Percentiles rank a stretch among this genome's conserved stretches.
phyloP scores from a whole-genome alignment of 37 sponge, comb jelly and placozoan genomes.

The Tethya wilhelma region DNA sequence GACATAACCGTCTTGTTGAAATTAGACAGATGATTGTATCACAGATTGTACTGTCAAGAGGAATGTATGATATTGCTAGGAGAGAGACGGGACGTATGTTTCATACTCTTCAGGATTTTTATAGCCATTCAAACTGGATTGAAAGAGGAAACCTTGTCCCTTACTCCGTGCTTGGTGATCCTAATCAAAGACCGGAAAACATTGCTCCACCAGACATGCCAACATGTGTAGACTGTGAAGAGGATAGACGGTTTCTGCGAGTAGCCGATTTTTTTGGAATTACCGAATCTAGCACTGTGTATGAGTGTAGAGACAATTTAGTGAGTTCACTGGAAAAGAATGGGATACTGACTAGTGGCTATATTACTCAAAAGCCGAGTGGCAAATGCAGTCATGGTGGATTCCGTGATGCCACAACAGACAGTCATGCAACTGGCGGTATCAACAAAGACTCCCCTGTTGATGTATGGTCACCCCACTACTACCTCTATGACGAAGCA shows the following conservation, averaged over 20 bases:
- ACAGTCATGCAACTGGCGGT: background rate
- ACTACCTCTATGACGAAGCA: background rate
- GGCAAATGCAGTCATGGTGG: constrained; percentile 64
- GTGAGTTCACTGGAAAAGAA: too few relatives aligned
- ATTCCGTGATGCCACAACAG: constrained; percentile 7
- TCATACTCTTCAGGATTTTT: constrained; percentile 59
- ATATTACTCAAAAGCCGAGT: constrained; percentile 12
- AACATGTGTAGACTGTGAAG: constrained; percentile 30
- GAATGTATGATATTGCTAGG: constrained; percentile 14
- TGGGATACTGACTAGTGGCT: constrained; percentile 48
- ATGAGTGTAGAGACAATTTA: too few relatives aligned
- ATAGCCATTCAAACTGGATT: constrained; percentile 63
- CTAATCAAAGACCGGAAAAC: background rate
- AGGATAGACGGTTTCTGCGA: too few relatives aligned
- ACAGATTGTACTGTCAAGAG: background rate
- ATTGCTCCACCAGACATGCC: constrained; percentile 3
- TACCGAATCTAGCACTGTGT: too few relatives aligned
- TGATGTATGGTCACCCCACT: constrained; percentile 1
- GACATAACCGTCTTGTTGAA: constrained; percentile 32
- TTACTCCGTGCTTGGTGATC: constrained; percentile 17
- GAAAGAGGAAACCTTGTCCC: constrained; percentile 37
- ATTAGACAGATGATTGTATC: background rate
- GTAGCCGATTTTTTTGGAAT: too few relatives aligned
- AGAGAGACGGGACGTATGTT: constrained; percentile 26
- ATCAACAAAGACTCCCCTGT: constrained; percentile 8